A percentile compares a stretch with the other conserved stretches of the same genome.
phyloP scores from a whole-genome alignment of 2,113 vertebrate genomes.

The Acinonyx jubatus region DNA sequence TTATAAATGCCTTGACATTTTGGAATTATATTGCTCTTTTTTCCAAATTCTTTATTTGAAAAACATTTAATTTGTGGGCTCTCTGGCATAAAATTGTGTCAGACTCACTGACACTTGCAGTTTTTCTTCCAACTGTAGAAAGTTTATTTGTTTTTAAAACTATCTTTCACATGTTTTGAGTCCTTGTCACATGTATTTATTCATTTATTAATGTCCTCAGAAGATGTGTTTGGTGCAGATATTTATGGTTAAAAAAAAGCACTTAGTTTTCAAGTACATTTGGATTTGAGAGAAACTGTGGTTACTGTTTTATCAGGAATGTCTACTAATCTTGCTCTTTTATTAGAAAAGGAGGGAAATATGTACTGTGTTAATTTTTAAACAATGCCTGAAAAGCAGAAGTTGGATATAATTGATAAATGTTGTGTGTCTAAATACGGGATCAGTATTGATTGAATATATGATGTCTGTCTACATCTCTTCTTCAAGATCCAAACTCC shows the following conservation, averaged over 20 bases:
- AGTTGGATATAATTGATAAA: neutral
- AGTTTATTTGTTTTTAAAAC: constrained; percentile 14
- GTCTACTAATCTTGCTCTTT: neutral
- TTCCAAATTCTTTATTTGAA: constrained; percentile 46
- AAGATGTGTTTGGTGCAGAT: neutral
- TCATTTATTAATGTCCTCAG: neutral
- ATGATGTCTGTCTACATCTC: neutral
- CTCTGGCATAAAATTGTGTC: neutral
- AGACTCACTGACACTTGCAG: neutral
- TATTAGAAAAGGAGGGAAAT: neutral
- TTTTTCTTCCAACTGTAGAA: neutral
- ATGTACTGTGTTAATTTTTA: neutral
- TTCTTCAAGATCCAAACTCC: neutral
- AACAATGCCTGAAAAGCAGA: neutral
- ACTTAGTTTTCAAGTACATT: neutral
- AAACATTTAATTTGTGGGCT: constrained; percentile 8
- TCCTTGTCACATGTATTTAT: neutral
- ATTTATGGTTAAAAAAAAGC: neutral
- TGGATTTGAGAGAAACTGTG: neutral
- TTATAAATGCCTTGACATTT: constrained; percentile 80
- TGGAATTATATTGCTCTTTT: constrained; percentile 72
- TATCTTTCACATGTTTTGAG: neutral
- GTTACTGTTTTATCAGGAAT: neutral
- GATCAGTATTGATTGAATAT: neutral
- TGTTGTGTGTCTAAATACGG: neutral